Conservation (phyloP, 2,113 vertebrate species). For the Hiodon tergisus region DNA sequence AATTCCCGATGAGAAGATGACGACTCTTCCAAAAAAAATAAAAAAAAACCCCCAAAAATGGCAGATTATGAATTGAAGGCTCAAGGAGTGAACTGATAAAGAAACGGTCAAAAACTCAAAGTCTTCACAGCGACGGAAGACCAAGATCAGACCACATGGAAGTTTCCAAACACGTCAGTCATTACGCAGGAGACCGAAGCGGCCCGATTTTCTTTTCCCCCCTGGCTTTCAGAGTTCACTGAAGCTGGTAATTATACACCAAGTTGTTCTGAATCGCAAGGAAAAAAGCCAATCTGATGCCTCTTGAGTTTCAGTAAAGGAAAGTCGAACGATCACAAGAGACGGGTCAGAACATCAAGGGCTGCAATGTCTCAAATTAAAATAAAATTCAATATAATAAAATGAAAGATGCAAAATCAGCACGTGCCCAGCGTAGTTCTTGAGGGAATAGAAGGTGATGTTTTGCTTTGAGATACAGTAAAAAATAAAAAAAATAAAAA, state of each 20-base stretch:
- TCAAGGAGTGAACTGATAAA: background rate
- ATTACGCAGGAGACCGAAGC: too few species aligned
- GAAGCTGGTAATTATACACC: background rate
- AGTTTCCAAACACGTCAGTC: background rate
- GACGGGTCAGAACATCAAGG: constrained; percentile 17
- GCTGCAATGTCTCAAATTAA: constrained; percentile 31
- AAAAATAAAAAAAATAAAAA: too few species aligned
- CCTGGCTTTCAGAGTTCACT: background rate
- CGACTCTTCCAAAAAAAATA: background rate
- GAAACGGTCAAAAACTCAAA: background rate
- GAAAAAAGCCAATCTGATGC: background rate
- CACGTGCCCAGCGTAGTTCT: too few species aligned
- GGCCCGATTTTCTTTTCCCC: too few species aligned
- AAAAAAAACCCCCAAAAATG: too few species aligned
- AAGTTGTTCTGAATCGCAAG: background rate
- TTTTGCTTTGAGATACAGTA: too few species aligned
- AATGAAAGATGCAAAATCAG: background rate
- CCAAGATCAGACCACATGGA: background rate
- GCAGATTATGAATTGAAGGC: background rate
- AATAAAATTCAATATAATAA: background rate
- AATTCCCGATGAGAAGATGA: background rate
- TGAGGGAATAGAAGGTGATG: too few species aligned
- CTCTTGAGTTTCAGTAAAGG: too few species aligned
- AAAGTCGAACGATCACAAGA: background rate
- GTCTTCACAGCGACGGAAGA: background rate